Percentiles rank a stretch among this genome's conserved stretches.
Conservation (phyloP, 2,888 invertebrate genomes). For the Rhingia rostrata region DNA sequence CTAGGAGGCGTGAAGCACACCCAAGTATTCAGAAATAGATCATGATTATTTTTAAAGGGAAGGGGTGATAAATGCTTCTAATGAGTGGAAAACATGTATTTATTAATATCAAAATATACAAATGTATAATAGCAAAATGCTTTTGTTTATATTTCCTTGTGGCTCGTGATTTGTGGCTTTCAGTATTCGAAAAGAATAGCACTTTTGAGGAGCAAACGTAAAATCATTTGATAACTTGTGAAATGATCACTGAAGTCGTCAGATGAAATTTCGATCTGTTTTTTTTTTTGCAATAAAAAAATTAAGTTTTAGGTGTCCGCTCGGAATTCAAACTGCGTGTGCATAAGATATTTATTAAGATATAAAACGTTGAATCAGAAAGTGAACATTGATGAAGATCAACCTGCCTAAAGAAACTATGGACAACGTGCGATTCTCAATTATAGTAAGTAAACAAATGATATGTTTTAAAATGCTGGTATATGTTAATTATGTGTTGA, state of each 20-base stretch:
- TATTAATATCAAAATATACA: constrained; percentile 65
- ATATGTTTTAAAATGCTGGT: no score
- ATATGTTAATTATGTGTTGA: no score
- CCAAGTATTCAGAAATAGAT: constrained; percentile 60
- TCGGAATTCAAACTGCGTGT: no score
- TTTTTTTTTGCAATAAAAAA: neutral
- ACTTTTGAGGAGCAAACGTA: constrained; percentile 9
- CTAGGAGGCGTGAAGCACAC: constrained; percentile 12
- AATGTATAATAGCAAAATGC: constrained; percentile 19
- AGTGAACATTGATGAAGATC: constrained; percentile 31
- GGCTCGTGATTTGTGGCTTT: constrained; percentile 49
- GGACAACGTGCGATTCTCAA: constrained; percentile 83
- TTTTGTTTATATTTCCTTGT: constrained; percentile 59
- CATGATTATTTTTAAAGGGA: constrained; percentile 36
- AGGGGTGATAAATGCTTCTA: constrained; percentile 53
- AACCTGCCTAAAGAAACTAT: constrained; percentile 74
- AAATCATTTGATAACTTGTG: constrained; percentile 13
- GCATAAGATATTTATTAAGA: neutral
- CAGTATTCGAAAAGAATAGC: constrained; percentile 16
- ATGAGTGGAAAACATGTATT: constrained; percentile 51
- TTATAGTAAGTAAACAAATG: constrained; percentile 80
- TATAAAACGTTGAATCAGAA: neutral
- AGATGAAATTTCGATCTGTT: neutral
- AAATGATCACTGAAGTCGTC: constrained; percentile 14
- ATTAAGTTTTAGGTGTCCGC: no score